Evolutionary conservation across 2,113 vertebrate genomes (phyloP), one percentile per base, ranked within the genome.

Genomic region (Rhodinocichla rosea): DNA sequence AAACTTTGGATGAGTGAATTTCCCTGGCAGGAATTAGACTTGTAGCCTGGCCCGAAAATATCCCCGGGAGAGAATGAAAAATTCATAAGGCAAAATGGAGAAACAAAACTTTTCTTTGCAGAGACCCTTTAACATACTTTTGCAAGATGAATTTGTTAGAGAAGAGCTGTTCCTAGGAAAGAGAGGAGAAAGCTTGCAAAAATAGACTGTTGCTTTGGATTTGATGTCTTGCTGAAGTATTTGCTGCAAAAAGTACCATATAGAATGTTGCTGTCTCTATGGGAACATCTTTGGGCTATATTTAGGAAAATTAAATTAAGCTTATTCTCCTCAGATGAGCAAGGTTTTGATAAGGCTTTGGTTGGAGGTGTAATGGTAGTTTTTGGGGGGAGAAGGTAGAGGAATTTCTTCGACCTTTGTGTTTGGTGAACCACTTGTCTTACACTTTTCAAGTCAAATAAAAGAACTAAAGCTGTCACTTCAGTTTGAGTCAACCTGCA

Each of bases 281-380:
- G 93, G 87, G 88, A 96, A 85, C 90, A 70, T 89, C 59, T 92
- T 69, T 14, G 5, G 12, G n/a, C 70, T 93, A 44, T 89, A 96
- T 73, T 92, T 89, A 92, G 92, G 92, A 44, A 44, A 95, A 84
- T 62, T 76, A 85, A 93, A 91, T 92, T 49, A 83, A 91, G 64
- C 65, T 76, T 70, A 7, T n/a, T 87, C 33, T 87, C 44, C 20
- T 79, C 60, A 84, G 75, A 65, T 50, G 35, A 86, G 44, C 12
- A 18, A 27, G 47, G 63, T 45, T 91, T 88, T 80, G 87, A 19
- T 65, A 40, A 65, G 15, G 47, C 49, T 94, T 69, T 85, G 67
- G 30, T 85, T 95, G 55, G 60, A 82, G 56, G 44, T 76, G 33
- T 40, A 27, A 19, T 77, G 26, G n/a, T 60, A 26, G 26, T 94